phyloP scores from a whole-genome alignment of 2,888 invertebrate species.

The Euzophera pinguis region DNA sequence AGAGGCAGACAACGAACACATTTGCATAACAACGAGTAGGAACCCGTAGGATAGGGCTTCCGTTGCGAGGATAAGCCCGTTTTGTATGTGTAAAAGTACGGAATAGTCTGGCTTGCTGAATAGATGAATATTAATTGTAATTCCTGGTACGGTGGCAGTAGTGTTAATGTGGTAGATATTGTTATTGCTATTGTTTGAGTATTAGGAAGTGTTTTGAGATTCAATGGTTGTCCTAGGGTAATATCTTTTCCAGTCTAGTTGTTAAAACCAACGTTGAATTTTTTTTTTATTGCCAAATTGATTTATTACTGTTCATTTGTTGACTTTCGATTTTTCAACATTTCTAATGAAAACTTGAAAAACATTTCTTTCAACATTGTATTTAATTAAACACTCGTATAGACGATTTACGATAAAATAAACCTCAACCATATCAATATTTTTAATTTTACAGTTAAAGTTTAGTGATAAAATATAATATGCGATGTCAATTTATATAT shows the following conservation, averaged over 20 bases:
- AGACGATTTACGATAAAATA: too few relatives aligned
- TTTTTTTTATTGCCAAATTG: too few relatives aligned
- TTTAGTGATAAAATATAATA: too few relatives aligned
- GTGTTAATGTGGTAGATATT: conserved; percentile 16
- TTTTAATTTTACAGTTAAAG: too few relatives aligned
- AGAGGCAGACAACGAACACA: conserved; percentile 75
- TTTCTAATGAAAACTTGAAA: too few relatives aligned
- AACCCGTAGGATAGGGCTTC: conserved; percentile 63
- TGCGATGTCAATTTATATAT: too few relatives aligned
- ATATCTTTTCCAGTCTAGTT: neutral
- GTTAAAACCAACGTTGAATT: too few relatives aligned
- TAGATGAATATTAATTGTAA: conserved; percentile 60
- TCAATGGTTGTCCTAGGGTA: neutral
- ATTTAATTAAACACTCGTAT: too few relatives aligned
- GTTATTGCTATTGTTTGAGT: neutral
- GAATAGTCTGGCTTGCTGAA: conserved; percentile 48
- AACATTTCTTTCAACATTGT: too few relatives aligned
- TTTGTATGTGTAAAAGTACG: conserved; percentile 60
- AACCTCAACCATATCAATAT: too few relatives aligned
- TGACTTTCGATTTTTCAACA: too few relatives aligned
- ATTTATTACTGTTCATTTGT: too few relatives aligned
- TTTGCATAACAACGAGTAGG: conserved; percentile 76
- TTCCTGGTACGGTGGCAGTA: conserved; percentile 26
- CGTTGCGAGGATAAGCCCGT: conserved; percentile 64
- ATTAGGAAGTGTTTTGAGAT: neutral